phyloP scores from a whole-genome alignment of 2,888 invertebrate genomes.

The Nomada ruficornis region DNA sequence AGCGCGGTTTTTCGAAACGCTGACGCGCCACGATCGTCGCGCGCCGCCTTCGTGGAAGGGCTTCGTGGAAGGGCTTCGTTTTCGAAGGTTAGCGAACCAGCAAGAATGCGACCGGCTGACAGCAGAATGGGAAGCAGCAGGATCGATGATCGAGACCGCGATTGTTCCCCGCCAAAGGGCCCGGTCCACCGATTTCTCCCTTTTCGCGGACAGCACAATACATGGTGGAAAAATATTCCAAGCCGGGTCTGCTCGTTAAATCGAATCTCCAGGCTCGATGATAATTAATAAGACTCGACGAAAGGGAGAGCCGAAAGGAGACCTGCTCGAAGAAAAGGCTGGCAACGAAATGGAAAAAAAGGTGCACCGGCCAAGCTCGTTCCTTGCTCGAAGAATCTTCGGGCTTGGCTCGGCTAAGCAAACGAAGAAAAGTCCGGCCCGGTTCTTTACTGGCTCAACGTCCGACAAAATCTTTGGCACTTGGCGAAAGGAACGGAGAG shows the following conservation, averaged over 20 bases:
- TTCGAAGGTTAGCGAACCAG: slow-evolving; percentile 70
- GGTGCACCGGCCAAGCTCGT: too few species aligned
- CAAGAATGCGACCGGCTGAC: slow-evolving; percentile 65
- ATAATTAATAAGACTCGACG: slow-evolving; percentile 40
- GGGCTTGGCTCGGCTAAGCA: too few species aligned
- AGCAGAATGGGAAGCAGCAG: slow-evolving; percentile 67
- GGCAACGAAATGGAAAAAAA: too few species aligned
- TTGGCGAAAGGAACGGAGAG: slow-evolving; percentile 1
- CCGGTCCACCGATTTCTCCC: slow-evolving; percentile 37
- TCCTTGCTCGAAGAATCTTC: too few species aligned
- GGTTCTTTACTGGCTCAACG: slow-evolving; percentile 8
- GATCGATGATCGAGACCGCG: slow-evolving; percentile 68
- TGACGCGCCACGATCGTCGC: not conserved
- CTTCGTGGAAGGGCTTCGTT: slow-evolving; percentile 64
- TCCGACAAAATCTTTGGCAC: slow-evolving; percentile 25
- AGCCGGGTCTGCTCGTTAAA: slow-evolving; percentile 44
- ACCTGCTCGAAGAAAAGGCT: not conserved
- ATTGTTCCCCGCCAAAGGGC: slow-evolving; percentile 55
- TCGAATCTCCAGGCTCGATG: slow-evolving; percentile 24
- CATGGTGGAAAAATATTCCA: slow-evolving; percentile 24
- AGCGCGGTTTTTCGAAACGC: slow-evolving; percentile 53
- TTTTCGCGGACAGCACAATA: slow-evolving; percentile 51
- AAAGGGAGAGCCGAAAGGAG: not conserved
- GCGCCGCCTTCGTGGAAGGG: not conserved
- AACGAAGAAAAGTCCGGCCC: not conserved